A percentile compares a stretch with the other conserved stretches of the same genome.
Evolutionary conservation across 2,888 invertebrate species (phyloP).

Genomic region (Cistogaster globosa): DNA sequence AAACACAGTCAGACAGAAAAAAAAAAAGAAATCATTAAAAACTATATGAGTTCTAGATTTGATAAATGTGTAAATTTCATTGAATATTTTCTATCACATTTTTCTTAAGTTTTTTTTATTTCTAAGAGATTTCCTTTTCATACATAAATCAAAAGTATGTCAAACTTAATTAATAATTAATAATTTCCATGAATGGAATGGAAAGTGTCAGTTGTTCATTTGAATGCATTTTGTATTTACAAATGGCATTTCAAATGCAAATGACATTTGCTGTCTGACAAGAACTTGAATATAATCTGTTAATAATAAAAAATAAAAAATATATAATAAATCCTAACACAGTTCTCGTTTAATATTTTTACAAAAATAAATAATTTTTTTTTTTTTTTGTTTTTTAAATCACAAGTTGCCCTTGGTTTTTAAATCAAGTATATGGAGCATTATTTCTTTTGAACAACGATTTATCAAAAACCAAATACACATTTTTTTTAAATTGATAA

Average conservation of each 20-base stretch:
- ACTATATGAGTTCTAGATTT: constrained; percentile 47
- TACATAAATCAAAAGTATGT: constrained; percentile 68
- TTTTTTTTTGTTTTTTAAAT: neutral
- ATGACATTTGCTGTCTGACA: constrained; percentile 49
- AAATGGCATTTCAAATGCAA: constrained; percentile 60
- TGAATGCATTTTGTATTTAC: constrained; percentile 63
- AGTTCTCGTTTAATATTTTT: neutral
- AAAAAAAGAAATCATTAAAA: constrained; percentile 41
- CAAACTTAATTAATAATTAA: constrained; percentile 69
- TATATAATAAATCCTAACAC: neutral
- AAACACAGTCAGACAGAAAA: neutral
- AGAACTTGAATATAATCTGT: constrained; percentile 22
- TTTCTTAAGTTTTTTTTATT: neutral
- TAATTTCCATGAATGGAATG: constrained; percentile 58
- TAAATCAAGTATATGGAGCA: constrained; percentile 18
- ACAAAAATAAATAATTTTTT: too few relatives aligned
- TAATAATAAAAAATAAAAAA: neutral
- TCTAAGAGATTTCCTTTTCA: constrained; percentile 18
- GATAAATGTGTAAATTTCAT: constrained; percentile 61
- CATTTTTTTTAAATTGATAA: neutral
- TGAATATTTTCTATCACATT: constrained; percentile 37
- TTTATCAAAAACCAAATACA: constrained; percentile 24
- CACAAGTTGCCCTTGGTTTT: constrained; percentile 49
- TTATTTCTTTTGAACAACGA: constrained; percentile 6
- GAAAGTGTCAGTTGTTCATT: constrained; percentile 64